Percentiles rank a stretch among this genome's conserved stretches.
Evolutionary conservation across 2,113 vertebrate genomes (phyloP).

Genomic region (Gadus macrocephalus): DNA sequence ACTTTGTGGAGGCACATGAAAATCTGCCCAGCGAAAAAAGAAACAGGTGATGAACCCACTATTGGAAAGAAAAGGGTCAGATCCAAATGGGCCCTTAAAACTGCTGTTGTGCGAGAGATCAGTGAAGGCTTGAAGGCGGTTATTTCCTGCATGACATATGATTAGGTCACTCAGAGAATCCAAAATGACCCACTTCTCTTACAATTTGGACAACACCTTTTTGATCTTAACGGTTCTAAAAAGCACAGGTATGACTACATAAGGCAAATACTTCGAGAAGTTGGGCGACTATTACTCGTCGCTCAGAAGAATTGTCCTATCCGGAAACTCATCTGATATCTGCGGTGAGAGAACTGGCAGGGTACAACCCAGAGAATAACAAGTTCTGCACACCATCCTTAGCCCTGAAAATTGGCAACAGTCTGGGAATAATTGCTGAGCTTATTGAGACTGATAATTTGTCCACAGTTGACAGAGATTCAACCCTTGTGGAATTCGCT

Average conservation of each 20-base stretch:
- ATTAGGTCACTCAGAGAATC: conserved; percentile 2
- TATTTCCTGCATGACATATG: conserved; percentile 6
- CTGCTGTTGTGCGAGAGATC: not conserved
- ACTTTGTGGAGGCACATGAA: conserved; percentile 5
- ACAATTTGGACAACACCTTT: no score
- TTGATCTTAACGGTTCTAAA: not conserved
- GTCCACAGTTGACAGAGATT: conserved; percentile 1
- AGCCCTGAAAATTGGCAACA: conserved; percentile 22
- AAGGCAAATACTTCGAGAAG: conserved; percentile 15
- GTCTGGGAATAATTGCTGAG: not conserved
- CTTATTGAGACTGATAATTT: not conserved
- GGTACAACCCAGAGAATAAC: conserved; percentile 14
- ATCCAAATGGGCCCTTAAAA: conserved; percentile 19
- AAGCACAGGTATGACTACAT: conserved; percentile 15
- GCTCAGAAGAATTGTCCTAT: conserved; percentile 9
- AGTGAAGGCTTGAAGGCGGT: conserved; percentile 4
- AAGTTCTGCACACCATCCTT: conserved; percentile 16
- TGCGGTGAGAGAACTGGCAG: conserved; percentile 17
- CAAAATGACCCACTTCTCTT: conserved; percentile 4
- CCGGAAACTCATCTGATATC: conserved; percentile 10
- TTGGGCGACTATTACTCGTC: not conserved
- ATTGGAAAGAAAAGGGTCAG: conserved; percentile 1
- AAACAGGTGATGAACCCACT: conserved; percentile 9
- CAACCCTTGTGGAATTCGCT: not conserved
- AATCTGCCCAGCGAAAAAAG: conserved; percentile 1